Evolutionary conservation across 2,888 invertebrate species (phyloP), one percentile per base, ranked within the genome.

Genomic region (Callyntrura sp.): DNA sequence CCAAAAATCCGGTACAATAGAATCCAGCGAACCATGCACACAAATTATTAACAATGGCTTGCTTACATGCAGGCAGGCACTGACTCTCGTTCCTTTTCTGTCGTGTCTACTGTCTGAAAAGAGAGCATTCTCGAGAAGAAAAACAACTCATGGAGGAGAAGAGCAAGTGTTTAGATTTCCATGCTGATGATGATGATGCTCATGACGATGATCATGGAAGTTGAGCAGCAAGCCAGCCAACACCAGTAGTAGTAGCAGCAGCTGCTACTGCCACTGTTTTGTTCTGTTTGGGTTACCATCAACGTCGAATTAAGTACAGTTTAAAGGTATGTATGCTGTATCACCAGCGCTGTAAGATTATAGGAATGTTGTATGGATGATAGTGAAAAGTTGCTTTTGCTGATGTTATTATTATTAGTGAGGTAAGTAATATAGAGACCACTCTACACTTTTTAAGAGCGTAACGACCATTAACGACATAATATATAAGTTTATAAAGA

Each of bases 91-190:
- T 73, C 20, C 17, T 45, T 45, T 20, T 48, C 5, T 45, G 8
- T 45, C n/a, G 20, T 73, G 6, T 23, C 48, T 20, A 45, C 14
- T n/a, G 25, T n/a, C n/a, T n/a, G 25, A 76, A n/a, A 76, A 23
- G 70, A 51, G 55, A 25, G 55, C 35, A 60, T 60, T 28, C 25
- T 60, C 62, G 4, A 68, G n/a, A 65, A 48, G 20, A 62, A 55
- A 28, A 79, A 55, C 23, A 6, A n/a, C 79, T n/a, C 12, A 51
- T 62, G 23, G 43, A 28, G 70, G 70, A n/a, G 55, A 65, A 1
- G 28, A 48, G 57, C 85, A 85, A 85, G 85, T 85, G 85, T 85
- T 85, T 85, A 85, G 85, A 85, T 85, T 85, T 85, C 85, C 85
- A 85, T 73, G 85, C n/a, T n/a, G n/a, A n/a, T n/a, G n/a, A n/a